These are phyloP conservation scores for Rhea pennata DNA, from an alignment of 2,113 vertebrate species.

Conservation along the genomic window DNA sequence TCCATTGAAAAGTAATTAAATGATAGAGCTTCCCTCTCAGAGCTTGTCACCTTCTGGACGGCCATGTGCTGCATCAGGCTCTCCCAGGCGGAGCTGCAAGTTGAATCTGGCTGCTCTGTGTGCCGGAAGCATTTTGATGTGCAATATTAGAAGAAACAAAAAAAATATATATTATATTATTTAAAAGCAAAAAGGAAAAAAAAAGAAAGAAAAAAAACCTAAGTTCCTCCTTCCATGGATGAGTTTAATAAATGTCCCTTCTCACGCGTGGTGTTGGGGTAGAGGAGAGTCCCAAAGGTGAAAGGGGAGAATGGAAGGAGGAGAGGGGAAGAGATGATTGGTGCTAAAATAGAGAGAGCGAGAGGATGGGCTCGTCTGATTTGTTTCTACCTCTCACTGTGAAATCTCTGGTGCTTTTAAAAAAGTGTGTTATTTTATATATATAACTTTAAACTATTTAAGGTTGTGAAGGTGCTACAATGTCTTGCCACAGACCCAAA, in stretches of 20 bases:
- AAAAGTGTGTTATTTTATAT: constrained; percentile 73
- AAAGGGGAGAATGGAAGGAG: constrained; percentile 40
- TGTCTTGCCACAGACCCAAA: constrained; percentile 68
- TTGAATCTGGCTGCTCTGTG: constrained; percentile 68
- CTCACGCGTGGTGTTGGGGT: not conserved
- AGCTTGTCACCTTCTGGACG: constrained; percentile 26
- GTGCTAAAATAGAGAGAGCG: constrained; percentile 63
- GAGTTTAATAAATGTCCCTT: constrained; percentile 18
- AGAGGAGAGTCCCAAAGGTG: constrained; percentile 1
- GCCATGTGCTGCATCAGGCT: constrained; percentile 46
- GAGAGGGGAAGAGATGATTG: constrained; percentile 46
- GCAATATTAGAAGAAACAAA: constrained; percentile 89
- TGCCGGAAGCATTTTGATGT: constrained; percentile 89
- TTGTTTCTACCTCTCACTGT: constrained; percentile 87
- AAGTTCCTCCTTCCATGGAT: constrained; percentile 57
- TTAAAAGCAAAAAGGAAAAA: constrained; percentile 76
- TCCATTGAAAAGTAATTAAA: constrained; percentile 27
- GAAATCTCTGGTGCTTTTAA: constrained; percentile 83
- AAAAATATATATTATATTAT: constrained; percentile 84
- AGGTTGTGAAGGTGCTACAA: constrained; percentile 84
- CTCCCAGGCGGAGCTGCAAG: constrained; percentile 65
- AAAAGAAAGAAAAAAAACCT: not conserved
- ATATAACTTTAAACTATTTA: constrained; percentile 83
- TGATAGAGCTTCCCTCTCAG: constrained; percentile 57
- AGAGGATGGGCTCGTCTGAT: constrained; percentile 50